Evolutionary conservation across 2,113 vertebrate species (phyloP).

Genomic region (Phoenicopterus ruber): DNA sequence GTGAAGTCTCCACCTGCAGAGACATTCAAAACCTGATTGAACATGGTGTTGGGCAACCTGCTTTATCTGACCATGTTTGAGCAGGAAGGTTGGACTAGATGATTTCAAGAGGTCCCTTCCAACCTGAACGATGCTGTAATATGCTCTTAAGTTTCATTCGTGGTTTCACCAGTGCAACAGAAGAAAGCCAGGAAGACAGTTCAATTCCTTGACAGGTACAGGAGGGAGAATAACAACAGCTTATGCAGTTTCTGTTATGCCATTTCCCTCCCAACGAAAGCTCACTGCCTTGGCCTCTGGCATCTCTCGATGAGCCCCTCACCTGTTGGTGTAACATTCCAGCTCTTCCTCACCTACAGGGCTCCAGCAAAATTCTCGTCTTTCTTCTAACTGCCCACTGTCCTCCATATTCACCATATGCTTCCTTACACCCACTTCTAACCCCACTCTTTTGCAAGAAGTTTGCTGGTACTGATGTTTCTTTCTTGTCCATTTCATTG

Average conservation of each 20-base stretch:
- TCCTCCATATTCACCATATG: background rate
- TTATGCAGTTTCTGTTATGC: background rate
- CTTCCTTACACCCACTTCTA: background rate
- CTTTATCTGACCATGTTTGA: background rate
- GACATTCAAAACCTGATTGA: background rate
- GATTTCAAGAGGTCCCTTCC: background rate
- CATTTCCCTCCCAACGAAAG: background rate
- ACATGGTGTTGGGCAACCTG: background rate
- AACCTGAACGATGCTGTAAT: background rate
- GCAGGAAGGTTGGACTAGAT: background rate
- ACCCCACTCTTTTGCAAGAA: background rate
- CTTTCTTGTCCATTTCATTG: background rate
- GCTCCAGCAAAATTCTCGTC: background rate
- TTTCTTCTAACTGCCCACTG: background rate
- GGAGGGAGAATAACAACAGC: background rate
- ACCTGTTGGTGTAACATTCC: background rate
- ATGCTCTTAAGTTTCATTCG: background rate
- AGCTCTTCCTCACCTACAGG: background rate
- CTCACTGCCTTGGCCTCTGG: background rate
- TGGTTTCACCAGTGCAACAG: background rate
- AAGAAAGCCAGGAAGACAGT: background rate
- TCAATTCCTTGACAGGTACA: background rate
- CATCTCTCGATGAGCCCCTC: background rate
- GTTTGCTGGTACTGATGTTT: background rate
- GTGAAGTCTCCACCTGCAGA: background rate